phyloP scores from a whole-genome alignment of 2,888 invertebrate genomes.

The Crossocerus cetratus region DNA sequence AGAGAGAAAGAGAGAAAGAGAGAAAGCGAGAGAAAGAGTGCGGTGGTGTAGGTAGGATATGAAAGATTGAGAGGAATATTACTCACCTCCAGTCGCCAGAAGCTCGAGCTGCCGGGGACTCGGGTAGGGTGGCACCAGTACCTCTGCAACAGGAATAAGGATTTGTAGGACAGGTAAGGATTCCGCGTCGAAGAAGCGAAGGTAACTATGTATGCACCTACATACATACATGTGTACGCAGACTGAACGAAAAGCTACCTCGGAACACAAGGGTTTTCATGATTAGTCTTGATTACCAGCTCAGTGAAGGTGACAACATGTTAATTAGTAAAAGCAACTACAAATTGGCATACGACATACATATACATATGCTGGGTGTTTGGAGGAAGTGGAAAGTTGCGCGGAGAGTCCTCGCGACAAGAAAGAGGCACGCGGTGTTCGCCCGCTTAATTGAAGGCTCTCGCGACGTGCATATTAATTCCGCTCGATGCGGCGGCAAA shows the following conservation, averaged over 20 bases:
- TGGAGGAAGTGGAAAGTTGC: constrained; percentile 13
- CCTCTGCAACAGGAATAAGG: constrained; percentile 77
- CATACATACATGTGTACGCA: too few species aligned
- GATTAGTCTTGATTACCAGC: too few species aligned
- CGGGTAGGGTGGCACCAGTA: constrained; percentile 78
- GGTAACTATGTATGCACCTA: too few species aligned
- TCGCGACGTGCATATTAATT: constrained; percentile 60
- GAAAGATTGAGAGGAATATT: constrained; percentile 34
- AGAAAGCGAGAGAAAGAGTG: background rate
- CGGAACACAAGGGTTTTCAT: background rate
- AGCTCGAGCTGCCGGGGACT: constrained; percentile 78
- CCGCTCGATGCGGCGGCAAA: constrained; percentile 42
- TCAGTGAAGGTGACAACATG: too few species aligned
- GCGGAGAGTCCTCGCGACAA: constrained; percentile 4
- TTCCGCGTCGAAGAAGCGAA: constrained; percentile 40
- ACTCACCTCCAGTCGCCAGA: constrained; percentile 81
- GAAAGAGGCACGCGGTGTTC: constrained; percentile 32
- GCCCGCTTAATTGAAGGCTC: constrained; percentile 42
- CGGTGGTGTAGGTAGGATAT: constrained; percentile 7
- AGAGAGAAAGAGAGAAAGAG: too few species aligned
- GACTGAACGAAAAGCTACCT: constrained; percentile 34
- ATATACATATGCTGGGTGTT: background rate
- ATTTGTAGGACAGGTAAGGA: constrained; percentile 66
- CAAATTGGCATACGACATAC: background rate
- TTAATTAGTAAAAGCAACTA: background rate